These are phyloP conservation scores for Xiphophorus birchmanni DNA, from an alignment of 2,797 vertebrate species.

Conservation along the genomic window DNA sequence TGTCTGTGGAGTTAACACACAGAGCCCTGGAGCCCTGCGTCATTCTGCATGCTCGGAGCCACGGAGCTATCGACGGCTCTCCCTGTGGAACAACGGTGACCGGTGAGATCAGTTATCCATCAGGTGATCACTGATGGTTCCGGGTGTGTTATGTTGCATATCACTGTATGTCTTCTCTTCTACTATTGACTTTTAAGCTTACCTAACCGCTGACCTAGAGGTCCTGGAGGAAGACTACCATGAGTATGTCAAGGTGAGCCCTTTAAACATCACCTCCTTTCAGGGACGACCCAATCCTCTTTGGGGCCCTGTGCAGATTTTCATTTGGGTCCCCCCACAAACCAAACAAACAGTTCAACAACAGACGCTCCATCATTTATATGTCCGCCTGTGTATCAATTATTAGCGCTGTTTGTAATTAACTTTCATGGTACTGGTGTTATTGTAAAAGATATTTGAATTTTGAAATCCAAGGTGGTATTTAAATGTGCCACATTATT, in stretches of 20 bases:
- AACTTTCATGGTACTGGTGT: too few relatives aligned
- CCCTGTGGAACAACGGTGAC: conserved; percentile 84
- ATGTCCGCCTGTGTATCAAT: too few relatives aligned
- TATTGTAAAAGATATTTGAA: too few relatives aligned
- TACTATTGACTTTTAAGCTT: conserved; percentile 74
- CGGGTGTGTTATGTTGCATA: not conserved
- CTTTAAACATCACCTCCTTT: not conserved
- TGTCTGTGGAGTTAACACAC: conserved; percentile 74
- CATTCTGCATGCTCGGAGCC: conserved; percentile 83
- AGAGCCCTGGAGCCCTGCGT: conserved; percentile 75
- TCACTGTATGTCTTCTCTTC: not conserved
- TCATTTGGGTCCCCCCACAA: too few relatives aligned
- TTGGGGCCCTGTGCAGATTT: too few relatives aligned
- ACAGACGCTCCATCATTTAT: too few relatives aligned
- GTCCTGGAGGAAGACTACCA: conserved; percentile 87
- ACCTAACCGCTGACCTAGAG: conserved; percentile 83
- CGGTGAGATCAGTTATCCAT: conserved; percentile 72
- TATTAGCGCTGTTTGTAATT: too few relatives aligned
- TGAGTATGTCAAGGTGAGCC: conserved; percentile 87
- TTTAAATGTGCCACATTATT: too few relatives aligned
- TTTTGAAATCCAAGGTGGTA: too few relatives aligned
- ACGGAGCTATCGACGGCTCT: conserved; percentile 72
- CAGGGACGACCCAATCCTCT: too few relatives aligned
- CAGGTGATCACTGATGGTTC: not conserved
- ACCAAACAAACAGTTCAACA: too few relatives aligned